Base-by-base conservation (phyloP, 1,140 invertebrate genomes). In the Drosophila nebulosa region DNA sequence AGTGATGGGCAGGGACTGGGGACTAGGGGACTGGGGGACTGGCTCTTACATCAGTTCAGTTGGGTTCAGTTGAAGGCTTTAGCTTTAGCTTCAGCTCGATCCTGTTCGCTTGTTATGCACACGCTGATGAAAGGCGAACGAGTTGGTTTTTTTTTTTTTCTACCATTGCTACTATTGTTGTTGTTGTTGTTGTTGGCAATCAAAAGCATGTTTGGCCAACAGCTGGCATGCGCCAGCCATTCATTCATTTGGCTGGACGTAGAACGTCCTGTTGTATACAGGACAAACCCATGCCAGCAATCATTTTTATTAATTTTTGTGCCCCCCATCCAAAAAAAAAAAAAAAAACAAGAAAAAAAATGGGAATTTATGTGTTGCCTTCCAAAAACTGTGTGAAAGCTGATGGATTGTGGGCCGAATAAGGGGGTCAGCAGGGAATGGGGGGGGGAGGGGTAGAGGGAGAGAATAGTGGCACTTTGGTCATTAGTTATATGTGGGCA, bases 301-400 rank as follows among this genome's bases (percentile, higher is more conserved):
- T 88, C 84, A 89, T 88, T 88, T 88, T 88, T 88, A 88, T 88
- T 86, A 86, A 86, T 86, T 86, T 88, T 79, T 46, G 16, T 46
- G 69, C 79, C 68, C 71, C 39, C 79, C 65, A 68, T 16, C 16
- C 14, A 7, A 7, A 42, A 42, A 83, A 86, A 86, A 85, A n/a
- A n/a, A n/a, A n/a, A n/a, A n/a, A n/a, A n/a, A n/a, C n/a, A n/a
- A n/a, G n/a, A n/a, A 7, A 7, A 42, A 42, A 83, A 86, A 86
- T 86, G 73, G 74, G 74, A 86, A 86, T 85, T 86, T 86, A 88
- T 86, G 84, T 83, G 64, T 21, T 46, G 39, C 39, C 39, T 46
- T 46, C 14, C 39, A 7, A 46, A 46, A 46, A 46, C 39, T 46
- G 39, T 46, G 16, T 46, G 39, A 21, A 21, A 46, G 39, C 39